Conservation (phyloP, 2,888 invertebrate species). For the Drosophila lacicola region DNA sequence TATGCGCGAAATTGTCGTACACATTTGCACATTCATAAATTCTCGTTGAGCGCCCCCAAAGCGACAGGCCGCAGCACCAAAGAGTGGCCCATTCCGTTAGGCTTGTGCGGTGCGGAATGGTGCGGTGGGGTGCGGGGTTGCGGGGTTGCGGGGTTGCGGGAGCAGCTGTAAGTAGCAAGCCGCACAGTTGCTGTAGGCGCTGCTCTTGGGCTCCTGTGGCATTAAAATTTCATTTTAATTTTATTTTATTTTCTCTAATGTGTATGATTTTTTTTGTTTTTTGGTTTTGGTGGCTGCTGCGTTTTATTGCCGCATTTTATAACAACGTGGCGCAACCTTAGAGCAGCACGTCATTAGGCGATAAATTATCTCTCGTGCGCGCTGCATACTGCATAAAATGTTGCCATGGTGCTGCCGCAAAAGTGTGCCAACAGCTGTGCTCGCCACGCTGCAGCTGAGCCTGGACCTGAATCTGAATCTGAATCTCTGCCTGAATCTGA, state of each 20-base stretch:
- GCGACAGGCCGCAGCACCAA: conserved; percentile 60
- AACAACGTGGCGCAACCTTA: conserved; percentile 69
- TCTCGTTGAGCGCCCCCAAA: conserved; percentile 78
- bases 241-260: conserved; percentile 35
- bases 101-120: conserved; percentile 1
- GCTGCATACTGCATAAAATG: conserved; percentile 74
- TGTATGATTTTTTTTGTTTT: neutral
- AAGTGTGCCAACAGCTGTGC: conserved; percentile 75
- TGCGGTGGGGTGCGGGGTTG: neutral
- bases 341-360: conserved; percentile 79
- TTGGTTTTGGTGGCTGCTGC: conserved; percentile 22
- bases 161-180: conserved; percentile 11
- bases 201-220: conserved; percentile 42
- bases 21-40: conserved; percentile 81
- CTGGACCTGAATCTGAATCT: conserved; percentile 20
- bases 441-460: conserved; percentile 33
- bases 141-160: neutral
- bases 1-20: conserved; percentile 80
- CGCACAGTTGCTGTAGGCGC: conserved; percentile 46
- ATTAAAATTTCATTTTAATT: conserved; percentile 75
- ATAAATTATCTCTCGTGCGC: conserved; percentile 74
- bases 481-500: conserved; percentile 40
- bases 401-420: conserved; percentile 50
- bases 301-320: conserved; percentile 73
- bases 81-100: conserved; percentile 51